Evolutionary conservation across 2,888 invertebrate genomes (phyloP).

Genomic region (Pseudococcus jackbeardsleyi): DNA sequence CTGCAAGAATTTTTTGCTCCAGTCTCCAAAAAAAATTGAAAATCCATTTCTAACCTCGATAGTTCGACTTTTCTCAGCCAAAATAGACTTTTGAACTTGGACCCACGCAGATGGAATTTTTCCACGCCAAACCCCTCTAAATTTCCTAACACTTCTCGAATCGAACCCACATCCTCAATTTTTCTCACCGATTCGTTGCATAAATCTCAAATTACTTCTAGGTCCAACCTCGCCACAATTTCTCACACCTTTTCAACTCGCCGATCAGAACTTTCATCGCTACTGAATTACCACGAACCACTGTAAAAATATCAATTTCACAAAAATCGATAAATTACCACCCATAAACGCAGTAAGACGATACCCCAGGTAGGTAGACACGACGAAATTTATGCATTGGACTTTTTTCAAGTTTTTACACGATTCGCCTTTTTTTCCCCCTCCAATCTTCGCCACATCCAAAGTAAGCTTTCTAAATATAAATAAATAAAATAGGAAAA

Average conservation of each 20-base stretch:
- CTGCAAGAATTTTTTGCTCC: too few species aligned
- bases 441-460: neutral
- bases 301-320: conserved; percentile 46
- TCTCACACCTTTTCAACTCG: conserved; percentile 20
- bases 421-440: neutral
- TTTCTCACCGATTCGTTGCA: neutral
- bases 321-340: conserved; percentile 48
- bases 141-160: too few species aligned
- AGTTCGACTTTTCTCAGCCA: too few species aligned
- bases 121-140: too few species aligned
- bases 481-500: neutral
- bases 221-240: neutral
- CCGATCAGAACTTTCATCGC: conserved; percentile 39
- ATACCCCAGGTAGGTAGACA: neutral
- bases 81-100: too few species aligned
- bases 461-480: conserved; percentile 21
- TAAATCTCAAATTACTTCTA: neutral
- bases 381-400: conserved; percentile 34
- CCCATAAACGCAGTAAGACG: conserved; percentile 36
- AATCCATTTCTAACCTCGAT: too few species aligned
- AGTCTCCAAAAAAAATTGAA: too few species aligned
- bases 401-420: conserved; percentile 49
- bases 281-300: conserved; percentile 5
- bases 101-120: too few species aligned
- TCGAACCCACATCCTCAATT: too few species aligned